Percentiles rank a stretch among this genome's conserved stretches.
These are phyloP conservation scores for Temnothorax longispinosus DNA, from an alignment of 1,140 invertebrate genomes.

Conservation along the genomic window DNA sequence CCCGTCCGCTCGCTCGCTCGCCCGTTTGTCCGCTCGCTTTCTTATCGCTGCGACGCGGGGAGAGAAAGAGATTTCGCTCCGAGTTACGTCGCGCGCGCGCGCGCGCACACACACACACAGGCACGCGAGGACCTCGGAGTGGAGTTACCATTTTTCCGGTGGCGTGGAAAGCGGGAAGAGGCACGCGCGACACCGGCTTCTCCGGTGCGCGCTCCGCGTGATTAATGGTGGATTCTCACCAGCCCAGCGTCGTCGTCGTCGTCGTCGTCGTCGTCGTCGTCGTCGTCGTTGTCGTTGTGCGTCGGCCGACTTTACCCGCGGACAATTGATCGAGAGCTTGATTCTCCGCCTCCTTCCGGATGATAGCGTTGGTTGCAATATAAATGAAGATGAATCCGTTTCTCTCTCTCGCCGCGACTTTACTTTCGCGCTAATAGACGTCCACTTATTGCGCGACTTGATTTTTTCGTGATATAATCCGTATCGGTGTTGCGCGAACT, in stretches of 20 bases:
- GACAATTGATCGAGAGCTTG: slow-evolving; percentile 31
- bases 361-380: background rate
- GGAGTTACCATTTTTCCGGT: slow-evolving; percentile 22
- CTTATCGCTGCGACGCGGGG: slow-evolving; percentile 7
- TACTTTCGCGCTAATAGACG: background rate
- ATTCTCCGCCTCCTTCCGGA: background rate
- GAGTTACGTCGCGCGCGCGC: background rate
- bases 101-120: background rate
- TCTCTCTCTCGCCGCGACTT: background rate
- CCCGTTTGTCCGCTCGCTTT: background rate
- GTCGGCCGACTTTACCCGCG: slow-evolving; percentile 5
- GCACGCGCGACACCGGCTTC: slow-evolving; percentile 21
- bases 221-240: slow-evolving; percentile 50
- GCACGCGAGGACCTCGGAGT: background rate
- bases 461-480: slow-evolving; percentile 3
- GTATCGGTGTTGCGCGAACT: background rate
- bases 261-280: background rate
- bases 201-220: background rate
- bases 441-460: background rate
- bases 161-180: slow-evolving; percentile 24
- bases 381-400: slow-evolving; percentile 18
- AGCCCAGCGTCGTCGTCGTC: background rate
- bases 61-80: background rate
- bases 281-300: background rate
- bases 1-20: background rate